Base-by-base conservation (phyloP, 1,140 invertebrate species). In the Kradibia gibbosae region DNA sequence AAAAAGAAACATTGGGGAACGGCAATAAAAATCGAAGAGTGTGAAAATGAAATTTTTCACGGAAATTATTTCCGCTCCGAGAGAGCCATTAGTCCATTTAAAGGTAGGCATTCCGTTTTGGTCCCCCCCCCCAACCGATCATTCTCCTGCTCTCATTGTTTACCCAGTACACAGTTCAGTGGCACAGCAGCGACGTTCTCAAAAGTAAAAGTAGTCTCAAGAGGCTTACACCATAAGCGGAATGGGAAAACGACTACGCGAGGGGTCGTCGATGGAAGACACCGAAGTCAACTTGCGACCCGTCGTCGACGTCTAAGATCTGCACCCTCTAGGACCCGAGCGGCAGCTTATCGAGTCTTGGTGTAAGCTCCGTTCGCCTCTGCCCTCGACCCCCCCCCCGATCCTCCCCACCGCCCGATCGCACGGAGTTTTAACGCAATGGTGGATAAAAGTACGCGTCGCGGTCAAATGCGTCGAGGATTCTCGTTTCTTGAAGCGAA, bases 31-130 rank as follows among this genome's bases (percentile, higher is more conserved):
- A 71, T 81, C 62, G 65, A 71, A 77, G 48, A 81, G 80, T 74
- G 74, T 81, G 80, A 81, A 81, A 81, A 77, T 76, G 36, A 77
- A 72, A 81, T 77, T 77, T 81, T 71, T 45, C 60, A 36, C 45
- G 22, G 48, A 70, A 81, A 81, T 75, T 67, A 80, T 74, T 80
- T 80, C 78, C 70, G 71, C 70, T 57, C 42, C 48, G 65, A 25
- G 34, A 20, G 65, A 55, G 36, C 28, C 36, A 31, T 15, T 3
- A 80, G 79, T 74, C 55, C 55, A 67, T 53, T 45, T 22, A 39
- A 34, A 67, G 36, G 79, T 55, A 78, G 10, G 15, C 48, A 50
- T 55, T 15, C 17, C 45, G 31, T n/a, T 39, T 76, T 15, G 39
- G 36, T 62, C 17, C 39, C 57, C 11, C 0, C n/a, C 74, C n/a